phyloP scores from a whole-genome alignment of 2,113 vertebrate species.

The Corythaeola cristata region DNA sequence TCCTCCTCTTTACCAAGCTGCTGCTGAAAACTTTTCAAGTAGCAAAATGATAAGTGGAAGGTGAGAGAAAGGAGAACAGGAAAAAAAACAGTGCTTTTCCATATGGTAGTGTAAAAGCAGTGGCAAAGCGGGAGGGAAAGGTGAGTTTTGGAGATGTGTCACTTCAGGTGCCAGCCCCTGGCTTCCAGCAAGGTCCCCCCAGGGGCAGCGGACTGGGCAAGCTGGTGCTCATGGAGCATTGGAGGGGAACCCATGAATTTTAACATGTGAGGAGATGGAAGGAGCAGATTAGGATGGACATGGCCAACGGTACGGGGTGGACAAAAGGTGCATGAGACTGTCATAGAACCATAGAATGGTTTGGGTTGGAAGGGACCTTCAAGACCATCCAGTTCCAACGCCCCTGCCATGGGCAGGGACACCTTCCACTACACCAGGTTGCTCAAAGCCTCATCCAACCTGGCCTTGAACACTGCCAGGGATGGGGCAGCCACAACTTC shows the following conservation, averaged over 20 bases:
- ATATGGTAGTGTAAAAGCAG: not conserved
- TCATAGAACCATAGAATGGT: too few species aligned
- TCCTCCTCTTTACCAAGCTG: not conserved
- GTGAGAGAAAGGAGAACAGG: not conserved
- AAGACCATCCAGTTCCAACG: too few species aligned
- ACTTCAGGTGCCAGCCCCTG: not conserved
- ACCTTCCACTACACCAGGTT: too few species aligned
- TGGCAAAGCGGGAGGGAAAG: not conserved
- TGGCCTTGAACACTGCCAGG: too few species aligned
- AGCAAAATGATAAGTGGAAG: not conserved
- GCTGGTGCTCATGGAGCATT: not conserved
- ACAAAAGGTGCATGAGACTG: not conserved
- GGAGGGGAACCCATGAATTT: not conserved
- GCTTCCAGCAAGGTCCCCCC: not conserved
- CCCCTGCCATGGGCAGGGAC: too few species aligned
- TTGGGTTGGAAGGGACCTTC: too few species aligned
- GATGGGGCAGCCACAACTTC: too few species aligned
- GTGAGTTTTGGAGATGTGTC: not conserved
- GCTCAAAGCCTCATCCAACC: too few species aligned
- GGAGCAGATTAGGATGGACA: not conserved
- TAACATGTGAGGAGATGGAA: not conserved
- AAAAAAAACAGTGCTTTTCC: not conserved
- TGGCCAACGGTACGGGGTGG: not conserved
- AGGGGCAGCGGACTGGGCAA: fast-evolving
- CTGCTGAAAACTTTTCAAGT: not conserved